Evolutionary conservation across 2,113 vertebrate genomes (phyloP).

Genomic region (Dromaius novaehollandiae): DNA sequence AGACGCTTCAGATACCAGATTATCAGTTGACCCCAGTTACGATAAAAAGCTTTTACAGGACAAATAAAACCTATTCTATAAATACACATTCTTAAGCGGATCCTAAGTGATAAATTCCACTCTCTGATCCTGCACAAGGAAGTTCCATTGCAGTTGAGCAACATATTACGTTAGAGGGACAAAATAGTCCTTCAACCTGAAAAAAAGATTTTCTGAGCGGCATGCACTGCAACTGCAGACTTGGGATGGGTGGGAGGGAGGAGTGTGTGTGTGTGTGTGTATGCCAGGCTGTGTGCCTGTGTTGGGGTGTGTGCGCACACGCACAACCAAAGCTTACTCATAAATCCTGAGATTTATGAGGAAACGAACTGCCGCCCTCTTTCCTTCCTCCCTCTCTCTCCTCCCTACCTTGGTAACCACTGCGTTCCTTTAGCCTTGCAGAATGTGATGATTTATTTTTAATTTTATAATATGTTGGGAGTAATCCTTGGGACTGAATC

Average conservation of each 20-base stretch:
- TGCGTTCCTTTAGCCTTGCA: background rate
- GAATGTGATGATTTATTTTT: background rate
- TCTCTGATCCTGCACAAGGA: background rate
- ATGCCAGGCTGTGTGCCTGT: too few relatives aligned
- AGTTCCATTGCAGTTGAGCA: background rate
- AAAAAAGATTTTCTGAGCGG: background rate
- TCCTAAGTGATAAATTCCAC: background rate
- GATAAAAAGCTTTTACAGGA: background rate
- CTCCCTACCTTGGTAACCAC: background rate
- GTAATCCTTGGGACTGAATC: background rate
- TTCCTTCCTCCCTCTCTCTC: background rate
- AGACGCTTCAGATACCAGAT: background rate
- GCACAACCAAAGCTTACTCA: background rate
- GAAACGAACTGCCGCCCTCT: background rate
- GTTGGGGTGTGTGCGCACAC: fast-evolving
- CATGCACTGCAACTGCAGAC: background rate
- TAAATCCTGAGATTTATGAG: background rate
- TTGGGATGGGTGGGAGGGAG: background rate
- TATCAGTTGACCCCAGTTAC: background rate
- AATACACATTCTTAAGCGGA: background rate
- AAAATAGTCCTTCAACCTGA: background rate
- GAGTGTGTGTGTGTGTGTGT: fast-evolving
- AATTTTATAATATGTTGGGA: background rate
- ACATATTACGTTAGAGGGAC: background rate
- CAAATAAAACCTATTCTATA: background rate